phyloP scores from a whole-genome alignment of 2,888 invertebrate genomes.

The Adineta ricciae region DNA sequence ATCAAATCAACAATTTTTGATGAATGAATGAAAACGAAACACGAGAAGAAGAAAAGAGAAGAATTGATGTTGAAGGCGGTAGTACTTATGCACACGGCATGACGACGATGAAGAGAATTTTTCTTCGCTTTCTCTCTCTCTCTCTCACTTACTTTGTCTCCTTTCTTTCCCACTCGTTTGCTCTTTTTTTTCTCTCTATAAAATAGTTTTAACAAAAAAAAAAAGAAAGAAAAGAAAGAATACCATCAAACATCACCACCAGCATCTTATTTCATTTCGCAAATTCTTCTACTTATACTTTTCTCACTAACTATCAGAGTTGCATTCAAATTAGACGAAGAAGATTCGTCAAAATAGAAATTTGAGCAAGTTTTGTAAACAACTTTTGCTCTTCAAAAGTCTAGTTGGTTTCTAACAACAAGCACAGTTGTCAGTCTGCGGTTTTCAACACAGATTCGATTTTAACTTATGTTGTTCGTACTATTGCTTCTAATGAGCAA shows the following conservation, averaged over 20 bases:
- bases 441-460: background rate
- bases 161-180: too few relatives aligned
- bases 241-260: background rate
- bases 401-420: background rate
- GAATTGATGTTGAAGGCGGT: background rate
- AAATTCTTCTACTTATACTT: background rate
- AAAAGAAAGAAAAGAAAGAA: background rate
- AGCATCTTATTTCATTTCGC: background rate
- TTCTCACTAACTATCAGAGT: background rate
- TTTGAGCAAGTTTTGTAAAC: background rate
- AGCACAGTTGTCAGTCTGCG: background rate
- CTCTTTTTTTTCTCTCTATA: background rate
- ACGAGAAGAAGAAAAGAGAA: background rate
- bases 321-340: background rate
- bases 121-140: background rate
- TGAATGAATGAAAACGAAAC: conserved; percentile 3
- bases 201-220: background rate
- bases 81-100: background rate
- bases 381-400: background rate
- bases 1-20: background rate
- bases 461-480: background rate
- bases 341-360: background rate
- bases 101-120: background rate
- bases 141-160: too few relatives aligned
- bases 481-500: background rate